Evolutionary conservation across 2,113 vertebrate species (phyloP).

Genomic region (Neogale vison): DNA sequence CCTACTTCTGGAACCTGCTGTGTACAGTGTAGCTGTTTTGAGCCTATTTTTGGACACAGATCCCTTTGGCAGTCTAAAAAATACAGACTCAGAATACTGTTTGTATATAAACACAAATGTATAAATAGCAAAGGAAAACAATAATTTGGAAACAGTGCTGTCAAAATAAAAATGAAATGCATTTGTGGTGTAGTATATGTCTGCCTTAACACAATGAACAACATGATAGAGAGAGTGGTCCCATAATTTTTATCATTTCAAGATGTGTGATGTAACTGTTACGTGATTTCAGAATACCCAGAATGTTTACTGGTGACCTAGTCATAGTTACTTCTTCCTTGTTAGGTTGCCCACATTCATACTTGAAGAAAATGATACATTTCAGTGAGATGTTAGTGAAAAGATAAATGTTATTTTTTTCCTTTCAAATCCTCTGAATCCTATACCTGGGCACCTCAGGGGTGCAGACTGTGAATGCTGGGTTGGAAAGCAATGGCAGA

Average conservation of each 20-base stretch:
- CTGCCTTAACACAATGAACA: not conserved
- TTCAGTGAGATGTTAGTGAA: slow-evolving; percentile 13
- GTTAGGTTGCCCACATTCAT: not conserved
- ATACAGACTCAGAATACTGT: not conserved
- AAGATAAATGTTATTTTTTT: not conserved
- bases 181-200: not conserved
- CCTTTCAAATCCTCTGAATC: not conserved
- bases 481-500: not conserved
- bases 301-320: not conserved
- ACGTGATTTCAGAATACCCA: not conserved
- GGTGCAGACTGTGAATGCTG: not conserved
- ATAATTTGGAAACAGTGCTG: not conserved
- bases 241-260: not conserved
- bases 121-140: not conserved
- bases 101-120: slow-evolving; percentile 2
- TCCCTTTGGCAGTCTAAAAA: not conserved
- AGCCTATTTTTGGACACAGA: not conserved
- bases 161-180: slow-evolving; percentile 41
- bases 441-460: not conserved
- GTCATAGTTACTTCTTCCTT: not conserved
- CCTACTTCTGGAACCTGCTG: not conserved
- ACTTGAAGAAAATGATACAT: not conserved
- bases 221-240: not conserved
- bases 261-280: not conserved
- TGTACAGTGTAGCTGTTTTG: not conserved